phyloP scores from a whole-genome alignment of 2,113 vertebrate species.

The Myotis yumanensis region DNA sequence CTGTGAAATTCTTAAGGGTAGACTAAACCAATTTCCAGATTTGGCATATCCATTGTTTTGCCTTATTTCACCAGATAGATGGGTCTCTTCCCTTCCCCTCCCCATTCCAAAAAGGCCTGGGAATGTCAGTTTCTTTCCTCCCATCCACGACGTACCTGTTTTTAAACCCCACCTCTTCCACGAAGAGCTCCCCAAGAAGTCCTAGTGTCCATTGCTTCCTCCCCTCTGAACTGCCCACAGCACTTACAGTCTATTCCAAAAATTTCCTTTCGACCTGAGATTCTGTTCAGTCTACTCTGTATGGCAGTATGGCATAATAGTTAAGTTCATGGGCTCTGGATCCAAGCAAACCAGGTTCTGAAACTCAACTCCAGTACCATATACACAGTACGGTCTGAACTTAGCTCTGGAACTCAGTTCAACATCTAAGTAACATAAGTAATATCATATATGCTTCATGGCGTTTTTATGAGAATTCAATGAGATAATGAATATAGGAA shows the following conservation, averaged over 20 bases:
- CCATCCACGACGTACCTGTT: neutral
- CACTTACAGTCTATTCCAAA: neutral
- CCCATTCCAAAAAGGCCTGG: constrained; percentile 18
- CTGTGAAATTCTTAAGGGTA: constrained; percentile 64
- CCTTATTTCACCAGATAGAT: constrained; percentile 69
- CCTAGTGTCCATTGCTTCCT: neutral
- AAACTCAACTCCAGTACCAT: neutral
- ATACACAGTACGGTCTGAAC: neutral
- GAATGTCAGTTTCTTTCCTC: constrained; percentile 23
- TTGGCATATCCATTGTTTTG: constrained; percentile 55
- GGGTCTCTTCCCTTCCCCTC: neutral
- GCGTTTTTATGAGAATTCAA: constrained; percentile 46
- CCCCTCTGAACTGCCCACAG: neutral
- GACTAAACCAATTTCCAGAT: constrained; percentile 65
- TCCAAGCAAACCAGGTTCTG: constrained; percentile 13
- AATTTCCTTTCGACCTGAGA: neutral
- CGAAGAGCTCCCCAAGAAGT: constrained; percentile 33
- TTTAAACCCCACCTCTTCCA: constrained; percentile 23
- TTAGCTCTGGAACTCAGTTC: constrained; percentile 38
- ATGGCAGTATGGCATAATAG: neutral
- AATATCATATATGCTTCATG: neutral
- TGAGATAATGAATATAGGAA: constrained; percentile 42
- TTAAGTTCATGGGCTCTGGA: neutral
- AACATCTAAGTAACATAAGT: constrained; percentile 33
- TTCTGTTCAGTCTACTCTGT: neutral